Evolutionary conservation across 1,140 invertebrate species (phyloP).

Genomic region (Drosophila teissieri): DNA sequence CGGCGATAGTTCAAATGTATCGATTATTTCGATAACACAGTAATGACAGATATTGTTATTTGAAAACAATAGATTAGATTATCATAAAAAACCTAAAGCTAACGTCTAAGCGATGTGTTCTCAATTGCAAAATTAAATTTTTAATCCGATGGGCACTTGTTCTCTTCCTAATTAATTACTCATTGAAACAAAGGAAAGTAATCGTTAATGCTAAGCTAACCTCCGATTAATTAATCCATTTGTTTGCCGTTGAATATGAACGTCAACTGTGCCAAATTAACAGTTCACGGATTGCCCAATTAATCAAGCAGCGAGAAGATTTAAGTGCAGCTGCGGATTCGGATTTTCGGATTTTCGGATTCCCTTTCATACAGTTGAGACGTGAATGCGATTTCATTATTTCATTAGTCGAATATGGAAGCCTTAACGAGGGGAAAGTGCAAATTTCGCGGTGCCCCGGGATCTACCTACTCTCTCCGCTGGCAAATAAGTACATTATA

Average conservation of each 20-base stretch:
- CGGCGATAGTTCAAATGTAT: neutral
- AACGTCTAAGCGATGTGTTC: neutral
- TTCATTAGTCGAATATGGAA: conserved; percentile 8
- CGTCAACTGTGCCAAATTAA: conserved; percentile 4
- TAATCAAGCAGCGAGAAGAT: conserved; percentile 19
- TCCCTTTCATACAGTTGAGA: conserved; percentile 6
- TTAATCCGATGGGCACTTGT: no score
- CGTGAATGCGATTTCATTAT: conserved; percentile 16
- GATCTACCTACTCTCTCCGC: conserved; percentile 25
- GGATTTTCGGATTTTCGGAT: neutral
- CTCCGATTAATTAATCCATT: conserved; percentile 5
- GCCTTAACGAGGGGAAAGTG: conserved; percentile 44
- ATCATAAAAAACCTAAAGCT: neutral
- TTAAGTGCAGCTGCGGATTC: conserved; percentile 6
- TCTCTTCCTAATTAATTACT: conserved; percentile 9
- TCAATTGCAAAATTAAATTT: neutral
- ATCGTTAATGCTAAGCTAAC: conserved; percentile 11
- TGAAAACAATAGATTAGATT: no score
- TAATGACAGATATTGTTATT: neutral
- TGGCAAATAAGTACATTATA: conserved; percentile 31
- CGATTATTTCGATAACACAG: conserved; percentile 2
- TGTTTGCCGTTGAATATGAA: conserved; percentile 8
- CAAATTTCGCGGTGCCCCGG: conserved; percentile 17
- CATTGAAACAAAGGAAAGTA: neutral
- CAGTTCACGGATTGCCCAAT: conserved; percentile 19